Evolutionary conservation across 1,140 invertebrate genomes (phyloP), one percentile per base, ranked within the genome.

Genomic region (Hormaphis cornu): DNA sequence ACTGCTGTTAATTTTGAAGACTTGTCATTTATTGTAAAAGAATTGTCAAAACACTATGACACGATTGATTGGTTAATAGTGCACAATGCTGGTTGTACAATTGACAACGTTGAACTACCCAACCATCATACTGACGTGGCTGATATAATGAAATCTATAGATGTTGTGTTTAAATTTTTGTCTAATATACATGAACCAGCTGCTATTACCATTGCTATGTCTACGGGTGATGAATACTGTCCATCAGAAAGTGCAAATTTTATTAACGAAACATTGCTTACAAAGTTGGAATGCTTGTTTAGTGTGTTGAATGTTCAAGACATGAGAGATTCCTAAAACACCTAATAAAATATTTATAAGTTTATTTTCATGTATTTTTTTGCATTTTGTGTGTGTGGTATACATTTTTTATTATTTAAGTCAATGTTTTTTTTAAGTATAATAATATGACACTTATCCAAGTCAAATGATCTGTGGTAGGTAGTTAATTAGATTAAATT

Each of bases 181-280:
- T 50, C 46, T 3, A 33, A 26, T 6, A 37, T 70, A 46, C 66
- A 69, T 7, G 77, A 80, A 37, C 91, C 92, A 5, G 84, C 84
- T 1, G 79, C 90, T 6, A 83, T 95, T 8, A 94, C 91, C 0
- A 83, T 93, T 59, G 85, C 90, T 0, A 81, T 87, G 75, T 94
- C 91, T 0, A 87, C 87, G 58, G 82, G 86, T n/a, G 93, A 95
- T 75, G 91, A 93, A 66, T 95, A 93, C 76, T 93, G 90, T 76
- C 92, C 93, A 2, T 75, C 80, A 10, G 83, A 89, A 74, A 83
- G 88, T 75, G 89, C 91, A 33, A 84, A 88, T 20, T 79, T 79
- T 40, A 90, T 91, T 53, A 87, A 90, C 76, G 78, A 82, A 8
- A 75, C 76, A 12, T 84, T 89, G 2, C 63, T 89, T 24, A 76